phyloP scores from a whole-genome alignment of 2,888 invertebrate species.

The Gerris lacustris region DNA sequence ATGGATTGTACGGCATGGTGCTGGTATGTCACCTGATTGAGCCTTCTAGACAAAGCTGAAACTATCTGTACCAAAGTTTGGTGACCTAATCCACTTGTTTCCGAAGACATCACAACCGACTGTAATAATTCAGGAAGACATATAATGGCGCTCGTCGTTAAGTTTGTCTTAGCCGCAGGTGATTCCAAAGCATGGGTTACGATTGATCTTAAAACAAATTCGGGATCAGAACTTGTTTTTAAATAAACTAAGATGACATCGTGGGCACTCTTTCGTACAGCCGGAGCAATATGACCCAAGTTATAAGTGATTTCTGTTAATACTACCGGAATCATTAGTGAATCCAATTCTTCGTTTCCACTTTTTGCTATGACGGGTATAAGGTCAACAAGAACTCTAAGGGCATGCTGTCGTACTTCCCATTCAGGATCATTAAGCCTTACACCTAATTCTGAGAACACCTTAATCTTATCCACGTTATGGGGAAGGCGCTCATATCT shows the following conservation, averaged over 20 bases:
- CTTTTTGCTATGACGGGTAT: constrained; percentile 52
- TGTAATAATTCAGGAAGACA: constrained; percentile 29
- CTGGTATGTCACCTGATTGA: constrained; percentile 43
- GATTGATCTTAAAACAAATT: constrained; percentile 52
- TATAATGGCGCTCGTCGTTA: constrained; percentile 30
- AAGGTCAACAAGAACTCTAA: constrained; percentile 65
- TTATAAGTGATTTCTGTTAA: constrained; percentile 61
- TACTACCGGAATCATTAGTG: constrained; percentile 47
- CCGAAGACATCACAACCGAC: constrained; percentile 18
- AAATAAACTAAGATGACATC: constrained; percentile 64
- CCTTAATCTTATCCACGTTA: constrained; percentile 49
- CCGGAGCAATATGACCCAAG: constrained; percentile 65
- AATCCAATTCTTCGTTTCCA: constrained; percentile 47
- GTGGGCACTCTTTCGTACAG: constrained; percentile 64
- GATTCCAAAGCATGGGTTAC: constrained; percentile 53
- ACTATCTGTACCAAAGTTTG: constrained; percentile 35
- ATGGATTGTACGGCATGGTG: constrained; percentile 56
- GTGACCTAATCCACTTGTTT: constrained; percentile 26
- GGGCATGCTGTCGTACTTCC: constrained; percentile 71
- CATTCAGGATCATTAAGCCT: constrained; percentile 66
- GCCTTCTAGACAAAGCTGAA: constrained; percentile 38
- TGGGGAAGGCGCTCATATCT: constrained; percentile 59
- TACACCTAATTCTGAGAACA: constrained; percentile 59
- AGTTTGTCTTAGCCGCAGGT: constrained; percentile 41
- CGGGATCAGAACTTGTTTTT: constrained; percentile 52